A percentile compares a stretch with the other conserved stretches of the same genome.
These are phyloP conservation scores for Mechanitis mazaeus DNA, from an alignment of 2,888 invertebrate species.

Conservation along the genomic window DNA sequence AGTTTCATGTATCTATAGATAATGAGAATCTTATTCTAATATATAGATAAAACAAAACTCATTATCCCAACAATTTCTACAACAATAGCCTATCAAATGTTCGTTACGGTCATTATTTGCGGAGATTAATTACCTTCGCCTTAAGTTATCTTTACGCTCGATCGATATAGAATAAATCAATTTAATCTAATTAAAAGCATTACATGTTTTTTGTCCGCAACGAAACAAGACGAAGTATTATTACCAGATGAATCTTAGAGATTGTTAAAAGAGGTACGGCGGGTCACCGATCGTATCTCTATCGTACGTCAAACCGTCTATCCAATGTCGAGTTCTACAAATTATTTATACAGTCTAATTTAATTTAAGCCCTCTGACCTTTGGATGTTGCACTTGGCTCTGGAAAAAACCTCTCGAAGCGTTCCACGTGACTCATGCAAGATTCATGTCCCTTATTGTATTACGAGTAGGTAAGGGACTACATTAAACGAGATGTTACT, in stretches of 20 bases:
- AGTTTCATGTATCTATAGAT: slow-evolving; percentile 16
- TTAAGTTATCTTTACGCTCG: slow-evolving; percentile 54
- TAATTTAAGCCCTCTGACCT: slow-evolving; percentile 73
- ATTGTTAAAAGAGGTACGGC: slow-evolving; percentile 63
- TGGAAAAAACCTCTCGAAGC: slow-evolving; percentile 47
- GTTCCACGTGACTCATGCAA: slow-evolving; percentile 51
- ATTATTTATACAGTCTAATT: slow-evolving; percentile 74
- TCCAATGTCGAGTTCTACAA: slow-evolving; percentile 66
- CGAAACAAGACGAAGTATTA: slow-evolving; percentile 72
- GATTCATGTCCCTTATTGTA: slow-evolving; percentile 55
- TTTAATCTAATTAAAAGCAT: slow-evolving; percentile 77
- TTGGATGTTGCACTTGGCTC: slow-evolving; percentile 54
- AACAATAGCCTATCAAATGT: slow-evolving; percentile 42
- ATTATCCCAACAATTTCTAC: slow-evolving; percentile 31
- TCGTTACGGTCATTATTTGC: slow-evolving; percentile 62
- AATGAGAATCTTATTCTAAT: slow-evolving; percentile 7
- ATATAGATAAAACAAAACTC: slow-evolving; percentile 20
- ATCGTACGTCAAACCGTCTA: slow-evolving; percentile 69
- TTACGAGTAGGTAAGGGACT: slow-evolving; percentile 50
- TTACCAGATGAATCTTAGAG: slow-evolving; percentile 71
- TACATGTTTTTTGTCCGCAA: slow-evolving; percentile 72
- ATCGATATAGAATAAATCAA: slow-evolving; percentile 72
- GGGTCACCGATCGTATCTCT: slow-evolving; percentile 73
- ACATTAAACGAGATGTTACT: slow-evolving; percentile 38
- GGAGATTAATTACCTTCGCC: slow-evolving; percentile 66